These are phyloP conservation scores for Abrostola triplasia DNA, from an alignment of 2,888 invertebrate genomes.

Conservation along the genomic window DNA sequence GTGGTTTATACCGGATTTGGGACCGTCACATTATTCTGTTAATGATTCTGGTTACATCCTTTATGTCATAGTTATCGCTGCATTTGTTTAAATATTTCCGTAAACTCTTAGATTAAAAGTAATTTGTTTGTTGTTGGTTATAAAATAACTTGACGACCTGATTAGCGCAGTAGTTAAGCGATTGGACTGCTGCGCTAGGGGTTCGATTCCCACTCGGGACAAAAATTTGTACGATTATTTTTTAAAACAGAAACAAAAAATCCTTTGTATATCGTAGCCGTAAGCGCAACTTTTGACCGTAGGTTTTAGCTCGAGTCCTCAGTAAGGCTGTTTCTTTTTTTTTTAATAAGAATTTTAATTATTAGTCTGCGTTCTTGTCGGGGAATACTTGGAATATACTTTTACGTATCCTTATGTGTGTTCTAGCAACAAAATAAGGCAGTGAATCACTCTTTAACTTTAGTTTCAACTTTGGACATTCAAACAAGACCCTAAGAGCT, in stretches of 20 bases:
- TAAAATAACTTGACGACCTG: no score
- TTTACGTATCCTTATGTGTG: neutral
- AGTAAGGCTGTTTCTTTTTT: no score
- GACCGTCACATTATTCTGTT: conserved; percentile 45
- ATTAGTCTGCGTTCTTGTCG: no score
- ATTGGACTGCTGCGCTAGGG: no score
- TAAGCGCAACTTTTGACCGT: no score
- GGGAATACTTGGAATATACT: neutral
- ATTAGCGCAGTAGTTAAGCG: no score
- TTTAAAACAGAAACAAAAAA: no score
- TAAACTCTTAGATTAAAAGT: neutral
- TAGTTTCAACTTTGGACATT: conserved; percentile 44
- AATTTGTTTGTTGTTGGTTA: neutral
- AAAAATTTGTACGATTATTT: no score
- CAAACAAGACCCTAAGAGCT: conserved; percentile 54
- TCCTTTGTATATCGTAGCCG: no score
- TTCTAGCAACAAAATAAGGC: conserved; percentile 16
- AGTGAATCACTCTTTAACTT: conserved; percentile 33
- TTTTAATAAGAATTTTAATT: no score
- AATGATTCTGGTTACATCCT: conserved; percentile 37
- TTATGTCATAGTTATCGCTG: conserved; percentile 22
- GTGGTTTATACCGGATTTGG: conserved; percentile 55
- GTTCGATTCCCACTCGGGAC: no score
- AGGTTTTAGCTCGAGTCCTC: no score
- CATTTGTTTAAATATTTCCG: conserved; percentile 5